Evolutionary conservation across 2,797 vertebrate species (phyloP), one percentile per base, ranked within the genome.

Genomic region (Ctenopoma multispine): DNA sequence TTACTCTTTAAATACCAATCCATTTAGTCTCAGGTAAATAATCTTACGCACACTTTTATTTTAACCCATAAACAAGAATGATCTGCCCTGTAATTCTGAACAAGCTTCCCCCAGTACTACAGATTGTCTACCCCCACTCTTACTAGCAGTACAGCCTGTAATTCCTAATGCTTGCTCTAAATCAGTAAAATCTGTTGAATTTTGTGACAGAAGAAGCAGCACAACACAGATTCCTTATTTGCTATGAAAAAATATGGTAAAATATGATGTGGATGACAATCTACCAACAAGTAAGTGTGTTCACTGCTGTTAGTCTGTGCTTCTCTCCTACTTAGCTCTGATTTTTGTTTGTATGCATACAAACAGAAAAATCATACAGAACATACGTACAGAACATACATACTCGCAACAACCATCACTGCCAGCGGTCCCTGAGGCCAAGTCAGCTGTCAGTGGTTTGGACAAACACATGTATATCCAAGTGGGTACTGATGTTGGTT

Each of bases 381-480:
- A 69, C 74, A 77, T 55, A 54, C 64, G n/a, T 55, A 54, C 64
- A 63, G 75, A 61, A 69, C 74, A 77, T 55, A 54, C 64, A 63
- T 71, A 76, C 50, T 49, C 55, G 63, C 57, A 54, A 61, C 71
- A 81, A 47, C 41, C 6, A 46, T 48, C 12, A 24, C 20, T 83
- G 69, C 73, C 77, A 85, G 87, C 77, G 68, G 80, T 87, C 79
- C 87, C 29, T 60, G 80, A 90, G 90, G 86, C 93, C 91, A 91
- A 90, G 80, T 80, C 75, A 73, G 81, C 84, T 92, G 87, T 91
- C 90, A 84, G 77, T 79, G 85, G 76, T 84, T 90, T 90, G 87
- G 93, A 93, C 78, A 89, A 85, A 81, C 7, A 81, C 7, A 80
- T 1, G 82, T 94, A 88, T 93, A 94, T 95, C 94, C 69, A 75